Evolutionary conservation across 1,140 invertebrate genomes (phyloP), one percentile per base, ranked within the genome.

Genomic region (Aphidius ervi): DNA sequence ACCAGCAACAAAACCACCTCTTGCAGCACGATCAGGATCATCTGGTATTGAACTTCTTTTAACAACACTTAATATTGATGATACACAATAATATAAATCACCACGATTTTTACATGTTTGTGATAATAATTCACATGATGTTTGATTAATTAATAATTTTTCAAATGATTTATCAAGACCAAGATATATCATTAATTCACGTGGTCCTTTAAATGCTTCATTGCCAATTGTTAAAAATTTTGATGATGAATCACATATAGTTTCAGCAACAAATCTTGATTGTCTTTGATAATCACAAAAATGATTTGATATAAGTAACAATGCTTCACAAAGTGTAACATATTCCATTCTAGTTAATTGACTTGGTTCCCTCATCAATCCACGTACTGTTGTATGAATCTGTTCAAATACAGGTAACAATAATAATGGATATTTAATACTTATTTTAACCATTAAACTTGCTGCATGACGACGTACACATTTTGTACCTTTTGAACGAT

Each of bases 241-340:
- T 5, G 74, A 67, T 9, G 83, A 81, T 2, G 84, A 85, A 46
- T 86, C 85, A 9, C 80, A 74, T 46, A 92, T 80, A 9, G 94
- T 86, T 77, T 93, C 88, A n/a, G 86, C 86, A 4, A 95, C 87
- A 65, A 94, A 93, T 23, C 83, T 79, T 31, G 87, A 88, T 73
- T 96, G 93, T 4, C 90, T 84, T 62, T 93, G 88, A 72, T 91
- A 95, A 76, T 95, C 90, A 71, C 90, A 88, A 70, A 93, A 93
- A 70, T 94, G 89, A 82, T 95, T 97, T 23, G 92, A 94, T 67
- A 91, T 90, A 2, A 93, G 77, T 4, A 94, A 72, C 10, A 93
- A 70, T 0, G 90, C 88, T 74, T 93, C 91, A 71, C 86, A 75
- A 5, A 95, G 74, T 1, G 90, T 89, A 31, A 91, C 88, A 66